Percentiles rank a stretch among this genome's conserved stretches.
These are phyloP conservation scores for Macropis europaea DNA, from an alignment of 2,888 invertebrate genomes.

Conservation along the genomic window DNA sequence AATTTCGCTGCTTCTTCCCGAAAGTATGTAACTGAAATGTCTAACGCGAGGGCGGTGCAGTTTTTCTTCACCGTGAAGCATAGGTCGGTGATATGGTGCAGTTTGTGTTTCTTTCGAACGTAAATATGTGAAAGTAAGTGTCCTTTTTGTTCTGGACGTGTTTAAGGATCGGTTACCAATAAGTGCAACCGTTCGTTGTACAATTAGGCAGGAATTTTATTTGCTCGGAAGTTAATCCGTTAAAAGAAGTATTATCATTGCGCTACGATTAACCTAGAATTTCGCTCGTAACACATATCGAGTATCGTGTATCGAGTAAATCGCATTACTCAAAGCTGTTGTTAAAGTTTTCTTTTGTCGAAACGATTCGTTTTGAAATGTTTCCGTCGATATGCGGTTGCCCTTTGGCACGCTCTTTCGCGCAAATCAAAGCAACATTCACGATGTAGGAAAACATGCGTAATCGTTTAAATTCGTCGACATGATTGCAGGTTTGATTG, in stretches of 20 bases:
- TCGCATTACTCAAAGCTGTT: not conserved
- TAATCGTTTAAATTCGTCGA: constrained; percentile 17
- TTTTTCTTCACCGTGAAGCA: constrained; percentile 47
- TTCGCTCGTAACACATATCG: constrained; percentile 7
- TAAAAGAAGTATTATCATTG: constrained; percentile 16
- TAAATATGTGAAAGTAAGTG: constrained; percentile 77
- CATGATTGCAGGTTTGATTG: constrained; percentile 8
- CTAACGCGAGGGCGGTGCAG: constrained; percentile 66
- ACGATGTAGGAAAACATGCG: not conserved
- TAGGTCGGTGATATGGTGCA: constrained; percentile 67
- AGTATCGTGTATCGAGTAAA: constrained; percentile 8
- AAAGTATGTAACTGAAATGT: constrained; percentile 39
- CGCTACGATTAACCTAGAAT: constrained; percentile 53
- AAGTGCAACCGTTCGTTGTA: not conserved
- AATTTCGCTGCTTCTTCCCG: constrained; percentile 12
- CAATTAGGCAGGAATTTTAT: not conserved
- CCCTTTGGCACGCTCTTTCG: not conserved
- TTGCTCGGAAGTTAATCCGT: not conserved
- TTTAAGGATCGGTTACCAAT: not conserved
- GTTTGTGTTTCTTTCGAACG: constrained; percentile 65
- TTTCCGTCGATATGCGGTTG: not conserved
- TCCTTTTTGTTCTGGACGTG: constrained; percentile 3
- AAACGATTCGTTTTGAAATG: not conserved
- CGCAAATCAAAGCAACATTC: not conserved
- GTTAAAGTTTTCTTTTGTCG: not conserved